phyloP scores from a whole-genome alignment of 2,888 invertebrate species.

The Temnothorax rugatulus region DNA sequence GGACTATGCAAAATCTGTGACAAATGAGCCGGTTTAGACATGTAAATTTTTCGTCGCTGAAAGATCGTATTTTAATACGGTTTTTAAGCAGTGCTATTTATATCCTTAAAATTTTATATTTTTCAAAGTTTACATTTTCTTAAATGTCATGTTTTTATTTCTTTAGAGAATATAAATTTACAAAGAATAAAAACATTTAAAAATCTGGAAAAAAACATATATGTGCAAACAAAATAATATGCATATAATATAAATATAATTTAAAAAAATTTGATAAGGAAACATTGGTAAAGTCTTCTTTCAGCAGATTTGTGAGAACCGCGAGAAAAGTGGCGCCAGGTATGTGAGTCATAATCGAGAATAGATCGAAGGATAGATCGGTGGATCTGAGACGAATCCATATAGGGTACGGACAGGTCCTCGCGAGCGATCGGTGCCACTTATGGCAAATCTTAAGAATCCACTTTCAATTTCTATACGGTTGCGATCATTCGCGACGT shows the following conservation, averaged over 20 bases:
- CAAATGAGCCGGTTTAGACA: conserved; percentile 15
- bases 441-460: conserved; percentile 81
- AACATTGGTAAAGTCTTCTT: not conserved
- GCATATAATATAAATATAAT: not conserved
- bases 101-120: not conserved
- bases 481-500: conserved; percentile 57
- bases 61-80: not conserved
- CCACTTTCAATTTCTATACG: conserved; percentile 83
- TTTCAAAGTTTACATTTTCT: not conserved
- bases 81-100: not conserved
- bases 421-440: conserved; percentile 74
- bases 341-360: conserved; percentile 75
- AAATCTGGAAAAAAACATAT: not conserved
- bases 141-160: not conserved
- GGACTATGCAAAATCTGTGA: conserved; percentile 9
- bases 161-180: not conserved
- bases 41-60: conserved; percentile 16
- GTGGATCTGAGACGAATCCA: conserved; percentile 76
- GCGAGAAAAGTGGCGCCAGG: conserved; percentile 28
- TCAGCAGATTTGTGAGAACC: not conserved
- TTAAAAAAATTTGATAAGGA: not conserved
- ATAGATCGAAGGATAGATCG: conserved; percentile 74
- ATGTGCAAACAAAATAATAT: not conserved
- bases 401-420: conserved; percentile 79
- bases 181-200: not conserved